Percentiles rank a stretch among this genome's conserved stretches.
Conservation (phyloP, 2,113 vertebrate species). For the Podiceps cristatus region DNA sequence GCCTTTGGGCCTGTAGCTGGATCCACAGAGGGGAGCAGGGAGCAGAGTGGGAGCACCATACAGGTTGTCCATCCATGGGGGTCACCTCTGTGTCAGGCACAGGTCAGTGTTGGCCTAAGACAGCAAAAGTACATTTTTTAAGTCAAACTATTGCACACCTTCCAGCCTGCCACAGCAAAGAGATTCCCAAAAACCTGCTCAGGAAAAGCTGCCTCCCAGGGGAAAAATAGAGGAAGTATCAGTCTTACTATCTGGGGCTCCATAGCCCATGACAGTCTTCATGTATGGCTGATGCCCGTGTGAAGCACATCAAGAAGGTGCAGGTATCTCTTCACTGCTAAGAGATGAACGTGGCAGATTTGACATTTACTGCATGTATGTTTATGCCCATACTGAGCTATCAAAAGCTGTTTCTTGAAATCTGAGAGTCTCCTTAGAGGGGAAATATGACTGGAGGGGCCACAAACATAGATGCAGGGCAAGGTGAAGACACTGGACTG, state of each 20-base stretch:
- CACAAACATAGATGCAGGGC: background rate
- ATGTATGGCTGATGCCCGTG: rapidly evolving
- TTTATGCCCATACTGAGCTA: background rate
- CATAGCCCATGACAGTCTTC: rapidly evolving
- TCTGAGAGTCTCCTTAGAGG: background rate
- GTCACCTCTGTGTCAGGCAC: too few species aligned
- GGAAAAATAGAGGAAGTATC: rapidly evolving
- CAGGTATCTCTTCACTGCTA: background rate
- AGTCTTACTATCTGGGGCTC: background rate
- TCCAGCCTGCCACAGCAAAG: background rate
- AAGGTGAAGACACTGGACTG: background rate
- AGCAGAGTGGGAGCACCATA: rapidly evolving
- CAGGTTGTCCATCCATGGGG: background rate
- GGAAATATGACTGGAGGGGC: background rate
- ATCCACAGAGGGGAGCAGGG: background rate
- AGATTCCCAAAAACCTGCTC: too few species aligned
- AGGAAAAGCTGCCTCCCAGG: background rate
- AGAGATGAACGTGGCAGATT: background rate
- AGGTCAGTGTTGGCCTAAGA: too few species aligned
- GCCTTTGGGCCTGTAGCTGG: background rate
- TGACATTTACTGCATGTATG: rapidly evolving
- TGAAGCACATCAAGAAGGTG: background rate
- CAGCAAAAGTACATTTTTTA: background rate
- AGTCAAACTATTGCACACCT: too few species aligned
- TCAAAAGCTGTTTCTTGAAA: background rate